phyloP scores from a whole-genome alignment of 2,113 vertebrate genomes.

The Anguilla japonica region DNA sequence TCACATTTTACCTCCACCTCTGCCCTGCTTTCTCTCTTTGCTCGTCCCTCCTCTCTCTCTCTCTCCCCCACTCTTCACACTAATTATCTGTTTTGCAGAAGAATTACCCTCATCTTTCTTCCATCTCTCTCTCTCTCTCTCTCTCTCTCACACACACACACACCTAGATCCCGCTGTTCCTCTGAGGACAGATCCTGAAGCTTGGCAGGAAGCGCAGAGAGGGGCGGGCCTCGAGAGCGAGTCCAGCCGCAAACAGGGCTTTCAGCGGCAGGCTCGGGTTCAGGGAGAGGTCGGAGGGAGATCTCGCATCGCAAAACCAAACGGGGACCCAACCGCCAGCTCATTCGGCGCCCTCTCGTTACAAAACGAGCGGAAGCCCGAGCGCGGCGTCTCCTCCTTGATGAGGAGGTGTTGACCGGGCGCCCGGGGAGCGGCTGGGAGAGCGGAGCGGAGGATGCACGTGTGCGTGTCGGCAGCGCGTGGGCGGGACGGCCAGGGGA shows the following conservation, averaged over 20 bases:
- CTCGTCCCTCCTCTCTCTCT: not conserved
- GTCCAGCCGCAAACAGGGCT: not conserved
- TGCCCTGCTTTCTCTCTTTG: not conserved
- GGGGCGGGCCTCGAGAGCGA: not conserved
- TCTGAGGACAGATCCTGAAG: not conserved
- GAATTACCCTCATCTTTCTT: too few species aligned
- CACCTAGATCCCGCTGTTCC: not conserved
- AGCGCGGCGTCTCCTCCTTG: not conserved
- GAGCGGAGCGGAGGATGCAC: constrained; percentile 7
- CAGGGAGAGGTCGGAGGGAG: constrained; percentile 6
- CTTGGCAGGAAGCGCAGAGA: not conserved
- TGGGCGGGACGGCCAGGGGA: not conserved
- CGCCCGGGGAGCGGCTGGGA: too few species aligned
- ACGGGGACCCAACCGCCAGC: not conserved
- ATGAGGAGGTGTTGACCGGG: not conserved
- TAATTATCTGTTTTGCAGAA: too few species aligned
- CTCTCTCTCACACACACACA: not conserved
- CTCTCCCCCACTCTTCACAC: not conserved
- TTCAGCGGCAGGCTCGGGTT: not conserved
- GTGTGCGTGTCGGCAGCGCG: not conserved
- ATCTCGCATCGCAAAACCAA: not conserved
- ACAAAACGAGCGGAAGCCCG: not conserved
- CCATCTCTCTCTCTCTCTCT: too few species aligned
- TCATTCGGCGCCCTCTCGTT: not conserved
- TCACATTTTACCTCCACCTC: not conserved